Evolutionary conservation across 2,888 invertebrate species (phyloP).

Genomic region (Creontiades dilutus): DNA sequence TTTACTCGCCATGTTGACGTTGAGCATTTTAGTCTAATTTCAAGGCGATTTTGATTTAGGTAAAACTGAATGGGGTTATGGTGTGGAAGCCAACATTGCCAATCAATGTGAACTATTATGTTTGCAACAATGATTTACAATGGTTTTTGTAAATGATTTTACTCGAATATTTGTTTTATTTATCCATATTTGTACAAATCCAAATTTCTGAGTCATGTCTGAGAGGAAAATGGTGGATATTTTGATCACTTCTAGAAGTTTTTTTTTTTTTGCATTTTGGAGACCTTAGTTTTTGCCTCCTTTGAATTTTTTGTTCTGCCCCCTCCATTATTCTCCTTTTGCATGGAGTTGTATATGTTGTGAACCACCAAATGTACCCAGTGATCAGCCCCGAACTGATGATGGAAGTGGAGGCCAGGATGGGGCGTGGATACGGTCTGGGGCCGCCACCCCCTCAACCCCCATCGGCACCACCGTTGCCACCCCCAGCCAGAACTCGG

Average conservation of each 20-base stretch:
- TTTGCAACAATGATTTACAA: no score
- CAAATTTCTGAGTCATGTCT: not conserved
- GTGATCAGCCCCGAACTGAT: conserved; percentile 93
- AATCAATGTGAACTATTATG: no score
- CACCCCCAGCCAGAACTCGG: conserved; percentile 63
- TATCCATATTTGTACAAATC: not conserved
- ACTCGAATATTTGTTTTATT: no score
- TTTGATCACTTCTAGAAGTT: not conserved
- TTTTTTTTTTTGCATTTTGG: conserved; percentile 18
- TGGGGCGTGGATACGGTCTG: conserved; percentile 88
- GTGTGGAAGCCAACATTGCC: no score
- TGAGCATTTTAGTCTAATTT: no score
- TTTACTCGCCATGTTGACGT: no score
- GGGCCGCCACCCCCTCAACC: conserved; percentile 61
- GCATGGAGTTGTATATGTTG: conserved; percentile 63
- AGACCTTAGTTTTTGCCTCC: not conserved
- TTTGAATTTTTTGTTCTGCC: not conserved
- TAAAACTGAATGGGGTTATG: no score
- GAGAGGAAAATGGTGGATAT: conserved; percentile 36
- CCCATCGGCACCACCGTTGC: conserved; percentile 64
- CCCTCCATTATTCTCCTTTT: conserved; percentile 7
- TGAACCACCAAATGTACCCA: conserved; percentile 78
- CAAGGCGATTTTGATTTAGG: no score
- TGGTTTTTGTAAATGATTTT: no score
- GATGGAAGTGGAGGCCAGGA: conserved; percentile 92